Base-by-base conservation (phyloP, 2,888 invertebrate genomes). In the Stenodema calcarata region DNA sequence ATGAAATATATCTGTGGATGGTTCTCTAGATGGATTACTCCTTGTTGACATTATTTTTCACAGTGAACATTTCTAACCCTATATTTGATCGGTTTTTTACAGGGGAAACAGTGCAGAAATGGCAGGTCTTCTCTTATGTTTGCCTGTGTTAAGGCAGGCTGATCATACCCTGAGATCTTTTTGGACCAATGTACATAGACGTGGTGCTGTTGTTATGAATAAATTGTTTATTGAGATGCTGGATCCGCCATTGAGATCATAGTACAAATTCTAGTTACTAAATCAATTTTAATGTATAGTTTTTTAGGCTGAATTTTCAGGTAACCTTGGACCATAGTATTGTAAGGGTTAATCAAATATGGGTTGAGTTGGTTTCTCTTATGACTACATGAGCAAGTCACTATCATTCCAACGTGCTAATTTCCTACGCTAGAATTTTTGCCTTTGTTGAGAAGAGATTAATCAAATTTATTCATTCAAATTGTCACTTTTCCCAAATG, bases 181-280 rank as follows among this genome's bases (percentile, higher is more conserved):
- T 92, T 99, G 99, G 99, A 94, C 95, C 70, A 94, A 93, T 89
- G 95, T 98, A 81, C 96, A 97, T 90, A 95, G 96, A 90, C 97
- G 97, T 89, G 96, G 97, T 6, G 95, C 96, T 91, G 96, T 97
- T 87, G 95, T 95, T 89, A 97, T 99, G 96, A 98, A 98, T 93
- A 98, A 98, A 92, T 94, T 99, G 84, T 98, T 99, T 92, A 94
- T 97, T 78, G 98, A 98, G 93, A 98, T 98, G 98, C 93, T 98
- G 88, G 98, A 98, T 91, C 95, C 96, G 0, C 94, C 94, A 88
- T 89, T 90, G 79, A 90, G 91, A 84, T 88, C 86, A 50, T 86
- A 76, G 76, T 86, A 86, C 50, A 86, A 86, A 54, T 41, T 18
- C 41, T 62, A 42, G 18, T 9, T 35, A n/a, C 23, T n/a, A 50